Base-by-base conservation (phyloP, 2,113 vertebrate genomes). In the Lonchura striata region DNA sequence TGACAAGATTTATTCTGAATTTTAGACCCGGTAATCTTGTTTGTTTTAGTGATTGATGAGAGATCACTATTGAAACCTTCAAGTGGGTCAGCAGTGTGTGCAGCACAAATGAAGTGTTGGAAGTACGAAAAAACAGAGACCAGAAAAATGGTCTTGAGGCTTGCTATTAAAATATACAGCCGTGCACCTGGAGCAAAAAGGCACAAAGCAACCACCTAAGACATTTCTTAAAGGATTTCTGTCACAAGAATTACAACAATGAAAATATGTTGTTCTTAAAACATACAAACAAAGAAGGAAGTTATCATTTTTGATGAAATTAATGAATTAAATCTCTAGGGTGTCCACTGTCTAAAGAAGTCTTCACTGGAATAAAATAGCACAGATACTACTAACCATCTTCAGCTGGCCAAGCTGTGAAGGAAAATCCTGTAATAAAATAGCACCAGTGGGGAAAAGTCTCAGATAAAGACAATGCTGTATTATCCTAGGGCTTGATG, bases 1-100 rank as follows among this genome's bases (percentile, higher is more conserved):
- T 75, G 44, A 76, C 76, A 90, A 79, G 65, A 80, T 66, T 42
- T 71, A 64, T 66, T 71, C 53, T 46, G 59, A 77, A 74, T 86
- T 94, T 94, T 59, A 86, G 56, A 75, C 39, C 25, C 8, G 4
- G 47, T 64, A 90, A 88, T 80, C 71, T 92, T 61, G 33, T 80
- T 96, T 90, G 57, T 82, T 82, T 80, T 57, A 91, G 74, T 82
- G 90, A 91, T 42, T 92, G 85, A 94, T 82, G 66, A 91, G n/a
- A 87, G 20, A 85, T 79, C 61, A 30, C 53, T 64, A 39, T 6
- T 92, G 82, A 87, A 96, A 69, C 59, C 75, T 95, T 94, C 75
- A 85, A 94, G 82, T 69, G 54, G 92, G 85, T 90, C 82, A 88
- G 82, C 59, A 93, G 82, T 33, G 79, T 27, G 5, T 61, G 66